A percentile compares a stretch with the other conserved stretches of the same genome.
Evolutionary conservation across 2,797 vertebrate genomes (phyloP).

Genomic region (Cryptoblepharus egeriae): DNA sequence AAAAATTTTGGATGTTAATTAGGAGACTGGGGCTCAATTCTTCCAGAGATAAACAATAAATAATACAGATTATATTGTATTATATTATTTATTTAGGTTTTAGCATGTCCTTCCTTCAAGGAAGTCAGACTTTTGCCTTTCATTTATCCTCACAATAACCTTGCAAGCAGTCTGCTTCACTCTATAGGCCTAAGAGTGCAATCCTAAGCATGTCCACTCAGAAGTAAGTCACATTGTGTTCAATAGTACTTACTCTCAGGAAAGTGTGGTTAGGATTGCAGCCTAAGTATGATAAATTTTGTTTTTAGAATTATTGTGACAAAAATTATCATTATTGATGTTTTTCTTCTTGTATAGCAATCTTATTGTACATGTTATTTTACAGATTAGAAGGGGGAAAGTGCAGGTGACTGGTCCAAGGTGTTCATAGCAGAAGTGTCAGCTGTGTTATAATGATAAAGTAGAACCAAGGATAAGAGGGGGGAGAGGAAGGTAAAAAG

Average conservation of each 20-base stretch:
- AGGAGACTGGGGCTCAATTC: neutral
- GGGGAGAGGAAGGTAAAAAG: neutral
- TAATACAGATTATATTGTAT: rapidly evolving
- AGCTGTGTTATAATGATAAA: neutral
- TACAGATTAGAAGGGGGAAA: neutral
- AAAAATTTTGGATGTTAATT: neutral
- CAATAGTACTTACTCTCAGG: too few relatives aligned
- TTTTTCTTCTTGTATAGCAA: neutral
- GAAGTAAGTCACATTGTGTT: too few relatives aligned
- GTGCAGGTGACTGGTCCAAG: neutral
- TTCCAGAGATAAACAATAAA: neutral
- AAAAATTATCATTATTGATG: slow-evolving; percentile 11
- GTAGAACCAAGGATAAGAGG: neutral
- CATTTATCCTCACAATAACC: neutral
- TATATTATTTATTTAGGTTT: neutral
- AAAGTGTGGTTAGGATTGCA: too few relatives aligned
- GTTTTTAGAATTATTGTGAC: neutral
- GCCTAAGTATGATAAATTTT: neutral
- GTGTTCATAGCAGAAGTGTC: neutral
- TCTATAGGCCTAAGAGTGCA: too few relatives aligned
- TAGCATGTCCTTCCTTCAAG: neutral
- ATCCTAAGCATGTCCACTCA: too few relatives aligned
- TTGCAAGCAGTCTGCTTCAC: neutral
- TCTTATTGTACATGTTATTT: neutral
- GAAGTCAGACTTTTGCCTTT: neutral